Base-by-base conservation (phyloP, 2,113 vertebrate genomes). In the Murina feae region DNA sequence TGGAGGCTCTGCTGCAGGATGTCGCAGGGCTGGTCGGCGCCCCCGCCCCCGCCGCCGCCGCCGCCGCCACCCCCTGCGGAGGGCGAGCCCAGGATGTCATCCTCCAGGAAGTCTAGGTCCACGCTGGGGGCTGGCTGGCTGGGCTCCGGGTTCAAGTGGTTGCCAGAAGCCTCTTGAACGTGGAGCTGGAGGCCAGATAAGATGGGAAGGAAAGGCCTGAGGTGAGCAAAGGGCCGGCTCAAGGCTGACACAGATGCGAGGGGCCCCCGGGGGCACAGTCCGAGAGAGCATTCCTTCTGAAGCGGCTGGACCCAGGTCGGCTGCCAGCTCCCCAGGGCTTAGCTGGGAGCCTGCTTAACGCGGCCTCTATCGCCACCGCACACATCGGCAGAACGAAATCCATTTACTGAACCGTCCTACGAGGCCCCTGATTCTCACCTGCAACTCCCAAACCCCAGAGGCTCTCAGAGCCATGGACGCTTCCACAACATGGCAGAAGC, bases 1-100 rank as follows among this genome's bases (percentile, higher is more conserved):
- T 99, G 99, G 89, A 99, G 97, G 97, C 99, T 99, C 98, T 99
- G 99, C 97, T 99, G 99, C 7, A 99, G 98, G 98, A 99, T 99
- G 98, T 99, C 99, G 18, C 99, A 99, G 1, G 99, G 99, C 94
- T 98, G 98, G 3, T 99, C 99, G 0, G 99, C 95, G 53, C 98
- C 99, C 9, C 97, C 98, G 0, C 97, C 37, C 20, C 97, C 97
- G 0, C 92, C 92, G 18, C 53, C 39, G 20, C 97, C 97, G 0
- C 92, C 93, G 0, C 96, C 93, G 0, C 98, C 39, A 0, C 97
- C 97, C 0, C 98, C 60, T 0, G 98, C 97, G 0, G 99, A 97
- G 0, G 99, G 99, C 0, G 99, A 99, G 7, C 99, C 99, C 98
- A 99, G 95, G 96, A 99, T 99, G 97, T 99, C 99, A 98, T 99